phyloP scores from a whole-genome alignment of 2,797 vertebrate genomes.

The Hapalemur alaotrensis region DNA sequence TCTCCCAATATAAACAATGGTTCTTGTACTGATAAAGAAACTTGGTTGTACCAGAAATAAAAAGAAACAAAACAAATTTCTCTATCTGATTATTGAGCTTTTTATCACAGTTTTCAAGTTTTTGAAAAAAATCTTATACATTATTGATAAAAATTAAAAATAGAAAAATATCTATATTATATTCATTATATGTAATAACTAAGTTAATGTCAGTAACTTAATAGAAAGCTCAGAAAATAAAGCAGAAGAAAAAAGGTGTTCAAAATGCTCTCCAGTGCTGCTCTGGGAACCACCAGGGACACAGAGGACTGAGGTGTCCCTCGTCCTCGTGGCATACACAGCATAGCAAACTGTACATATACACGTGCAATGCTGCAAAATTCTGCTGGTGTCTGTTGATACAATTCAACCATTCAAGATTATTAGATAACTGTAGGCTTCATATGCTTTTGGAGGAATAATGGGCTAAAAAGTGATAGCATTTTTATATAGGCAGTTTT shows the following conservation, averaged over 20 bases:
- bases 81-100: constrained; percentile 13
- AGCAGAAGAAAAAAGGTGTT: not conserved
- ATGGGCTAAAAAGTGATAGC: not conserved
- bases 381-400: not conserved
- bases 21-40: not conserved
- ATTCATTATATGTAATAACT: not conserved
- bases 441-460: not conserved
- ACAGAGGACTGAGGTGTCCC: not conserved
- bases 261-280: not conserved
- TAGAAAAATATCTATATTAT: not conserved
- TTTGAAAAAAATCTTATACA: not conserved
- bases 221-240: not conserved
- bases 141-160: constrained; percentile 14
- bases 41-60: not conserved
- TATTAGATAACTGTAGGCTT: not conserved
- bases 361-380: not conserved
- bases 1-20: not conserved
- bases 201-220: constrained; percentile 25
- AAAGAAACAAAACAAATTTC: constrained; percentile 14
- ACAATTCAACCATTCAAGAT: not conserved
- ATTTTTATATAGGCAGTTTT: not conserved
- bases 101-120: not conserved
- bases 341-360: not conserved
- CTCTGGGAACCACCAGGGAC: not conserved
- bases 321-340: not conserved